phyloP scores from a whole-genome alignment of 37 sponge, comb jelly and placozoan genomes.

The Aplysina aerophoba region DNA sequence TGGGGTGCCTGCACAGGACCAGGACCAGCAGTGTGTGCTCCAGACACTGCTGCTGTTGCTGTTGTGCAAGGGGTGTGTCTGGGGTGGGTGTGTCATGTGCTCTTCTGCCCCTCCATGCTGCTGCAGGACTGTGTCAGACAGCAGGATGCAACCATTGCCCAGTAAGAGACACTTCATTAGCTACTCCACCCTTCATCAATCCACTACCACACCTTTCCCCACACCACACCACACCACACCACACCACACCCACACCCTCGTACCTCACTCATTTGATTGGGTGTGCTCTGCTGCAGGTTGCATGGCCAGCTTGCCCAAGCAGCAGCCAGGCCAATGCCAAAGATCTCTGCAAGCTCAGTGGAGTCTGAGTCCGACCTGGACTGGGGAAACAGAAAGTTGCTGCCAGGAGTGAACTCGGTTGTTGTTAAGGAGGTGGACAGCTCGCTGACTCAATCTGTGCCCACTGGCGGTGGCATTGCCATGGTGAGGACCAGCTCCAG shows the following conservation, averaged over 20 bases:
- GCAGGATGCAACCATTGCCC: slow-evolving; percentile 4
- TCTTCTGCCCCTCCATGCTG: not conserved
- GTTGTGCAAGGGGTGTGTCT: too few relatives aligned
- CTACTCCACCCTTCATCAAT: too few relatives aligned
- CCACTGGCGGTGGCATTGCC: too few relatives aligned
- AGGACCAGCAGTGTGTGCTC: too few relatives aligned
- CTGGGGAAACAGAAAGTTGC: not conserved
- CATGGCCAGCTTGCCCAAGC: not conserved
- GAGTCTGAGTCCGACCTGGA: slow-evolving; percentile 23
- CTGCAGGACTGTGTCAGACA: not conserved
- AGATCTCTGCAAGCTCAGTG: not conserved
- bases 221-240: too few relatives aligned
- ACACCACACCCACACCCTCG: too few relatives aligned
- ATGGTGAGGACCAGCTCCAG: not conserved
- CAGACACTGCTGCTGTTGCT: too few relatives aligned
- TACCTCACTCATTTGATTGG: too few relatives aligned
- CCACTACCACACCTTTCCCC: too few relatives aligned
- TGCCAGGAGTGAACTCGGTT: not conserved
- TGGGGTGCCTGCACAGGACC: too few relatives aligned
- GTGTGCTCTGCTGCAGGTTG: not conserved
- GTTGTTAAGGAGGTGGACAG: not conserved
- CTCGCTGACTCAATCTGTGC: not conserved
- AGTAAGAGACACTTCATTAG: not conserved
- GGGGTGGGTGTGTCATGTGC: not conserved
- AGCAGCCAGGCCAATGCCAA: too few relatives aligned